Percentiles rank a stretch among this genome's conserved stretches.
These are phyloP conservation scores for Furcifer pardalis DNA, from an alignment of 2,797 vertebrate species.

Conservation along the genomic window DNA sequence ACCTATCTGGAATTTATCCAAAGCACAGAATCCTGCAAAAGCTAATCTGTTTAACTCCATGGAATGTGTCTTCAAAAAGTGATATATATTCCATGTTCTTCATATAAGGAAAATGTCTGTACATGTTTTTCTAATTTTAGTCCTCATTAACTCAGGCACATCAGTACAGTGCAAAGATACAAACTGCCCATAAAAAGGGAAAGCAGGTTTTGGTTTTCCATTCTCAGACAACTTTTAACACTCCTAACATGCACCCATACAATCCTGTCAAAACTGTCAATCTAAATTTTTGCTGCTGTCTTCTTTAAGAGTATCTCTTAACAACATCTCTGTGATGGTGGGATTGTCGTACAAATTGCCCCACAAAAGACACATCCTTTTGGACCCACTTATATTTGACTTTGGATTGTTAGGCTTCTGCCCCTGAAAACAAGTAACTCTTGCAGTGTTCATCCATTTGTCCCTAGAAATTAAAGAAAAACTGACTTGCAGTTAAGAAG, in stretches of 20 bases:
- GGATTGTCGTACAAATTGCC: no score
- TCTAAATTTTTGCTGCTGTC: not conserved
- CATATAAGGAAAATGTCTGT: not conserved
- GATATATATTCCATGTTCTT: not conserved
- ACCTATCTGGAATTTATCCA: not conserved
- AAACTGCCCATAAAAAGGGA: not conserved
- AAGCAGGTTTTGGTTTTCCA: not conserved
- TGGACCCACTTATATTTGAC: not conserved
- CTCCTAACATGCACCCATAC: not conserved
- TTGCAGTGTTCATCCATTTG: not conserved
- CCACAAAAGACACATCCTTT: not conserved
- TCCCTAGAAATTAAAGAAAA: not conserved
- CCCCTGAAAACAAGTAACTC: not conserved
- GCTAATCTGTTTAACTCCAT: not conserved
- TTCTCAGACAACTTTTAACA: not conserved
- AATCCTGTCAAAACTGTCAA: not conserved
- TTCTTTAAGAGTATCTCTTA: not conserved
- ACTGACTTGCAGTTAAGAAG: not conserved
- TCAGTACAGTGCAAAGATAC: not conserved
- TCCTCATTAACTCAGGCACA: not conserved
- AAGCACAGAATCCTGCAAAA: not conserved
- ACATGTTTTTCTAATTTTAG: not conserved
- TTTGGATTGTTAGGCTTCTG: not conserved
- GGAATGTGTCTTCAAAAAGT: not conserved
- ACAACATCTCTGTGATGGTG: no score